A percentile compares a stretch with the other conserved stretches of the same genome.
Conservation (phyloP, 2,888 invertebrate species). For the Heliconius ethilla region DNA sequence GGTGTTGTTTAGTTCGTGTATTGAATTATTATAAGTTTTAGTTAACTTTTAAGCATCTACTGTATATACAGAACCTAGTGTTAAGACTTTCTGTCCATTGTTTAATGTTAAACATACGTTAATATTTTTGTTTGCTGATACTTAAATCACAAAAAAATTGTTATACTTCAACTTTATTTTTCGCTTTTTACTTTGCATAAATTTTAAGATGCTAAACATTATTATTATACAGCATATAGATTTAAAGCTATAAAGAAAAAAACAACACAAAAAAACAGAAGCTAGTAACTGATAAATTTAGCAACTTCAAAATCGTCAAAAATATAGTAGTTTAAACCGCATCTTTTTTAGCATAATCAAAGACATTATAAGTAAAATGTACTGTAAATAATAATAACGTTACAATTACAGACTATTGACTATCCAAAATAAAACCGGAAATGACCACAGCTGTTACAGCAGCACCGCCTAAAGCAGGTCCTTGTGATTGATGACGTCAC, state of each 20-base stretch:
- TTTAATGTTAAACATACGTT: too few relatives aligned
- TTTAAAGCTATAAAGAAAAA: background rate
- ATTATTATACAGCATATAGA: too few relatives aligned
- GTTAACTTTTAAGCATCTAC: background rate
- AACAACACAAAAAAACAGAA: background rate
- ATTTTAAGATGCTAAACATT: too few relatives aligned
- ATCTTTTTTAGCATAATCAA: too few relatives aligned
- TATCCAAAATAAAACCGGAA: background rate
- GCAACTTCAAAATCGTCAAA: background rate
- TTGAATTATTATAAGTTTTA: background rate
- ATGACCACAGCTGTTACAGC: conserved; percentile 19
- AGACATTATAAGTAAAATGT: too few relatives aligned
- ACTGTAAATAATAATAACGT: background rate
- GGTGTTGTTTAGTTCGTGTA: background rate
- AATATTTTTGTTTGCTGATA: too few relatives aligned
- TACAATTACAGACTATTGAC: background rate
- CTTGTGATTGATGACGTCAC: conserved; percentile 57
- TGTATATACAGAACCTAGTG: background rate
- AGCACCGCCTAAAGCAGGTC: conserved; percentile 33
- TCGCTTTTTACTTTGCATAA: too few relatives aligned
- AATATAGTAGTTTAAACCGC: background rate
- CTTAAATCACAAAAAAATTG: too few relatives aligned
- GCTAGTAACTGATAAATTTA: background rate
- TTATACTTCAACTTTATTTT: too few relatives aligned
- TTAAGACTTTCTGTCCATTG: background rate